These are phyloP conservation scores for Porites divaricata DNA, from an alignment of 92 coral and sea anemone genomes.

Conservation along the genomic window DNA sequence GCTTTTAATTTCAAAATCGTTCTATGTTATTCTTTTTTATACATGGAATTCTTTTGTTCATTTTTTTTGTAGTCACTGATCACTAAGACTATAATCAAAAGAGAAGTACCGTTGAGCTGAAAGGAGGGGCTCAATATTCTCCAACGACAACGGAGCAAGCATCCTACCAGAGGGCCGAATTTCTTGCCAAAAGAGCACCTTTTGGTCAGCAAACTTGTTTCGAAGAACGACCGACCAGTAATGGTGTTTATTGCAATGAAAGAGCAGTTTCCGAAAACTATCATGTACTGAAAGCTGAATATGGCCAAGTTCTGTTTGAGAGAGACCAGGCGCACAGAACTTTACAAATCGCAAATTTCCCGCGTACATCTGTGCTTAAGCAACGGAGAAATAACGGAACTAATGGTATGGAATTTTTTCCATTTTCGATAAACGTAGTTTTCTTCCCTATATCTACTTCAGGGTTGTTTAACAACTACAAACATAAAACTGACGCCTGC, in stretches of 20 bases:
- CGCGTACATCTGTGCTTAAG: not conserved
- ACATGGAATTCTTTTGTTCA: too few relatives aligned
- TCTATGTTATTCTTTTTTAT: too few relatives aligned
- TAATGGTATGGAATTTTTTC: not conserved
- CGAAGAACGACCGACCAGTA: not conserved
- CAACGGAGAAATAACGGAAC: not conserved
- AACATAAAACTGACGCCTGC: too few relatives aligned
- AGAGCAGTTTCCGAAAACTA: not conserved
- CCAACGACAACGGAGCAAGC: not conserved
- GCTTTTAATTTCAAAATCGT: constrained; percentile 1
- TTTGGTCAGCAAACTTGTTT: not conserved
- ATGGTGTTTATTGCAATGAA: not conserved
- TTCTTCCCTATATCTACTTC: not conserved
- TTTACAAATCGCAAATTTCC: constrained; percentile 8
- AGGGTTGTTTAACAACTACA: not conserved
- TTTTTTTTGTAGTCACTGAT: too few relatives aligned
- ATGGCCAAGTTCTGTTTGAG: constrained; percentile 10
- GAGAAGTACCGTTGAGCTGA: not conserved
- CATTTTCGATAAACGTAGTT: not conserved
- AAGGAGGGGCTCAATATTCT: too few relatives aligned
- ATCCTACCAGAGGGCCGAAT: too few relatives aligned
- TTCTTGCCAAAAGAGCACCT: not conserved
- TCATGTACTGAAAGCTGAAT: not conserved
- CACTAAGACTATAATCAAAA: not conserved
- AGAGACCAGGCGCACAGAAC: constrained; percentile 8